Evolutionary conservation across 2,113 vertebrate species (phyloP), one percentile per base, ranked within the genome.

Genomic region (Chlamydotis undulata): DNA sequence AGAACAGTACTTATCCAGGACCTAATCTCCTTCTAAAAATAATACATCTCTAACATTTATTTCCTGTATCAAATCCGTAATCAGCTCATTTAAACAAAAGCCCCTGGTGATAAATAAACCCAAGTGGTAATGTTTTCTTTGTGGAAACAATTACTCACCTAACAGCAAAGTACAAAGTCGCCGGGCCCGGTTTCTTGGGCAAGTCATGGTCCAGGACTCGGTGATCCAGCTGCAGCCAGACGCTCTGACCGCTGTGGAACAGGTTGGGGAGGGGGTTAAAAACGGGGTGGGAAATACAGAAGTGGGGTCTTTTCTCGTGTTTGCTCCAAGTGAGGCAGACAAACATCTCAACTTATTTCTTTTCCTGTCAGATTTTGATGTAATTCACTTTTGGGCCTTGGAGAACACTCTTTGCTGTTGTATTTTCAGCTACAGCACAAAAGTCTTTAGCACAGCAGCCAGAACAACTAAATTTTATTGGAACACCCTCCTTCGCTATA

Each of bases 191-290:
- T 87, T 99, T 99, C 98, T 99, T 99, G 71, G 99, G 98, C 86
- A 99, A 98, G 96, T 99, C 98, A 89, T 99, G 99, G 85, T 99
- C 99, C 65, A 99, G 98, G 91, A 99, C 99, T 96, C 99, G 98
- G 95, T 99, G 99, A 95, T 99, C 99, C 95, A 99, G 97, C 94
- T 99, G 99, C 67, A 99, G 98, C 99, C 99, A 99, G 90, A 99
- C 99, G 22, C 97, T 99, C 96, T 99, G 99, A 94, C 99, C 99
- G 87, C 99, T 99, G 94, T 29, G 56, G 81, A 94, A 84, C 35
- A 93, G 93, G 96, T 90, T 52, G 57, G 39, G 50, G 47, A 83
- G 31, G 56, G 3, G 14, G 67, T 96, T 91, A 89, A 74, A 87
- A 93, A 87, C 14, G 19, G 19, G 26, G 28, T 2, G 5, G 35